Conservation (phyloP, 2,797 vertebrate species). For the Phaenicophaeus curvirostris region DNA sequence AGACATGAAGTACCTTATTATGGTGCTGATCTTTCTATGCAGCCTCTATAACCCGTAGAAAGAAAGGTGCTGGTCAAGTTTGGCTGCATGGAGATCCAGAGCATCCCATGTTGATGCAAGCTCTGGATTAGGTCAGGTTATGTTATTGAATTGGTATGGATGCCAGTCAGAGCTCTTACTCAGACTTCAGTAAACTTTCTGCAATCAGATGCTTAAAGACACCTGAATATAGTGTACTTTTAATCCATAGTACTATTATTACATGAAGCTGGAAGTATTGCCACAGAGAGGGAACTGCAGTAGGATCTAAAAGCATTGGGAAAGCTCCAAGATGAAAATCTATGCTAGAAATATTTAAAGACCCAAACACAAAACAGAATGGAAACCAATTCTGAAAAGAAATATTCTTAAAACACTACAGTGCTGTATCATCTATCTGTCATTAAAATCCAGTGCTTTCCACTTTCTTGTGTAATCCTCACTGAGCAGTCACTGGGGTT, state of each 20-base stretch:
- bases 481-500: fast-evolving
- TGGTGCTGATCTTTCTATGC: neutral
- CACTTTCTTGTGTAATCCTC: neutral
- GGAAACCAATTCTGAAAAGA: neutral
- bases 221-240: neutral
- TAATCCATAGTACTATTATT: neutral
- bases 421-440: neutral
- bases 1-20: neutral
- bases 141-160: neutral
- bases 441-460: neutral
- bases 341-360: neutral
- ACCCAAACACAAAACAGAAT: neutral
- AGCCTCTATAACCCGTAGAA: neutral
- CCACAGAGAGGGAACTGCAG: neutral
- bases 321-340: neutral
- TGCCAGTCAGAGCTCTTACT: neutral
- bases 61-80: neutral
- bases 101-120: neutral
- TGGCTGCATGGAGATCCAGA: neutral
- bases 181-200: neutral
- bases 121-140: neutral
- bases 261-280: neutral
- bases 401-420: neutral
- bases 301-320: neutral
- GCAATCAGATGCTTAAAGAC: neutral